phyloP scores from a whole-genome alignment of 2,888 invertebrate species.

The Ormyrus labotus region DNA sequence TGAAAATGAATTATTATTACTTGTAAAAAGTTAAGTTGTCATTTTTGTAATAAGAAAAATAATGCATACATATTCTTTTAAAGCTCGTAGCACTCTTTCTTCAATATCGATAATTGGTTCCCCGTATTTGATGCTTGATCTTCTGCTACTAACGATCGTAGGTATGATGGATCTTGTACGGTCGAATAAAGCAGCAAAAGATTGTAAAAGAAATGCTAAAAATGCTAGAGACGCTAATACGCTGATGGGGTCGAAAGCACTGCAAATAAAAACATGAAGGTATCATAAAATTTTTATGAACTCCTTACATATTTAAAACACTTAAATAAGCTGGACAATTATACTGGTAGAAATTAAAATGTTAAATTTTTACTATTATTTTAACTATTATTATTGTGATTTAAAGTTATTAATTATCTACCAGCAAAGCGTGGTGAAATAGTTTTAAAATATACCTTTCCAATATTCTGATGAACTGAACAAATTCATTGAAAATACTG shows the following conservation, averaged over 20 bases:
- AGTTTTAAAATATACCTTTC: neutral
- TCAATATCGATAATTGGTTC: conserved; percentile 61
- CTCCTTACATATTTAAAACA: conserved; percentile 12
- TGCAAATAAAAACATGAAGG: conserved; percentile 55
- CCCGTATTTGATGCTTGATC: conserved; percentile 54
- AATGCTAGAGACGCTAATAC: conserved; percentile 74
- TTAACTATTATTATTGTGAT: neutral
- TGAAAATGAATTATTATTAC: conserved; percentile 40
- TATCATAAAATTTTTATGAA: neutral
- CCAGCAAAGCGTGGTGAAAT: neutral
- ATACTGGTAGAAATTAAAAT: no score
- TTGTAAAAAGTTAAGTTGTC: conserved; percentile 14
- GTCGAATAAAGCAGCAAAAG: conserved; percentile 70
- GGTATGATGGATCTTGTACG: conserved; percentile 70
- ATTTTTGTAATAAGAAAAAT: neutral
- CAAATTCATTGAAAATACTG: no score
- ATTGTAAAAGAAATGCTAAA: conserved; percentile 74
- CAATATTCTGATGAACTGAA: neutral
- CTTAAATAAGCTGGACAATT: neutral
- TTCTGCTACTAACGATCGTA: conserved; percentile 66
- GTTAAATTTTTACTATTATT: no score
- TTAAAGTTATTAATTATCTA: neutral
- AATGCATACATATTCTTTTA: conserved; percentile 70
- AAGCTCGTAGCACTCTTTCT: conserved; percentile 65
- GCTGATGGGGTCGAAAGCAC: conserved; percentile 73